Evolutionary conservation across 2,113 vertebrate species (phyloP), one percentile per base, ranked within the genome.

Genomic region (western clawed frog (Xenopus tropicalis)): DNA sequence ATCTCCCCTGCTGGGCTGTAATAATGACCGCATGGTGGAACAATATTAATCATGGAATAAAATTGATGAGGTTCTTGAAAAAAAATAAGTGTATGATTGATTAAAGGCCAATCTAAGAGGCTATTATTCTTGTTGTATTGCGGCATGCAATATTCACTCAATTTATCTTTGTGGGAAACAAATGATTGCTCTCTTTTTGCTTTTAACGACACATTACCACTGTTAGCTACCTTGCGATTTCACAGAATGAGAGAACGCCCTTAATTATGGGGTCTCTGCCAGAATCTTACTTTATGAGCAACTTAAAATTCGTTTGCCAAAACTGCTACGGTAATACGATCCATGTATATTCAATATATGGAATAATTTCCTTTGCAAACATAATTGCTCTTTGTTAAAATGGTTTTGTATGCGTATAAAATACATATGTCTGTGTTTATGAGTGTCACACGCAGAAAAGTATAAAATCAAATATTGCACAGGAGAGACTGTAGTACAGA

Each of bases 41-140:
- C 83, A 84, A 92, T 93, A 96, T 96, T 96, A 94, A 96, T 98
- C 95, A 96, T 70, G 87, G 85, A 87, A 90, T 88, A 89, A 96
- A 96, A 96, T 91, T 94, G 91, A 96, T 91, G 92, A 92, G 86
- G 83, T 90, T 87, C 89, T 91, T 89, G 84, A 90, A 92, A n/a
- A 44, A 54, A 90, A 90, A 94, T 94, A 93, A 94, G 87, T 90
- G 88, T 88, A 92, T 94, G 93, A 94, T 96, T 96, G 92, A 95
- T 94, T 91, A 92, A 90, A 91, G 90, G 88, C 88, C 91, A 91
- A 91, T 95, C 91, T 93, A 91, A 90, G 89, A 89, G 91, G 85
- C 89, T 90, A 92, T 93, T 93, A 89, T 89, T 92, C 91, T 90
- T 93, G 90, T 89, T 91, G 88, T 90, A 90, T 92, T 90, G 92